These are phyloP conservation scores for Oxystoma pomonae DNA, from an alignment of 2,888 invertebrate species.

Conservation along the genomic window DNA sequence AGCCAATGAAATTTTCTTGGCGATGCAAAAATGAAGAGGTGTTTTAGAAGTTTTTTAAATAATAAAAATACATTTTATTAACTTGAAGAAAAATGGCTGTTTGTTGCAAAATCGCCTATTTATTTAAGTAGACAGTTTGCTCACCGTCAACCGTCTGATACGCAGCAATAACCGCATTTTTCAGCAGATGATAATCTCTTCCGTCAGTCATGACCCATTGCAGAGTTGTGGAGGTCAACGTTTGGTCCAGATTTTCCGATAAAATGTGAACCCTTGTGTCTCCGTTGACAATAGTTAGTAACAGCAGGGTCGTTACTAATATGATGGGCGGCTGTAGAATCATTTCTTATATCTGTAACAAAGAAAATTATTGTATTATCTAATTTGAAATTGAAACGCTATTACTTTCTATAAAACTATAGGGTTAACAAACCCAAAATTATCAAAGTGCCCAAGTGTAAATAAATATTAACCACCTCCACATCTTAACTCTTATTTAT, in stretches of 20 bases:
- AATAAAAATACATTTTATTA: too few species aligned
- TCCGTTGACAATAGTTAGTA: constrained; percentile 15
- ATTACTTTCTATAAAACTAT: not conserved
- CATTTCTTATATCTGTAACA: constrained; percentile 23
- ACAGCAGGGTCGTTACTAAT: constrained; percentile 38
- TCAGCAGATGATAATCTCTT: constrained; percentile 47
- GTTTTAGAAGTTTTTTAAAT: too few species aligned
- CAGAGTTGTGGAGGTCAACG: constrained; percentile 75
- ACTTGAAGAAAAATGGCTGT: too few species aligned
- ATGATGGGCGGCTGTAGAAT: constrained; percentile 20
- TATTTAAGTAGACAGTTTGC: too few species aligned
- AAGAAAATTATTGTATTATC: constrained; percentile 10
- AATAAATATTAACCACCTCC: not conserved
- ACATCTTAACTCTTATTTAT: not conserved
- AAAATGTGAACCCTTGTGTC: constrained; percentile 41
- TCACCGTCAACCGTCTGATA: constrained; percentile 37
- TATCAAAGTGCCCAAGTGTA: not conserved
- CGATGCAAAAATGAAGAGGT: too few species aligned
- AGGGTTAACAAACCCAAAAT: not conserved
- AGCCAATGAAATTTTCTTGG: too few species aligned
- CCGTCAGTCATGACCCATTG: constrained; percentile 63
- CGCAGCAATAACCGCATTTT: constrained; percentile 65
- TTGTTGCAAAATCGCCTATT: too few species aligned
- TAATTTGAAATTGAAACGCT: not conserved
- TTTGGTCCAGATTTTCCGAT: constrained; percentile 54